A percentile compares a stretch with the other conserved stretches of the same genome.
These are phyloP conservation scores for Penaeus vannamei DNA, from an alignment of 1,140 invertebrate species.

Conservation along the genomic window DNA sequence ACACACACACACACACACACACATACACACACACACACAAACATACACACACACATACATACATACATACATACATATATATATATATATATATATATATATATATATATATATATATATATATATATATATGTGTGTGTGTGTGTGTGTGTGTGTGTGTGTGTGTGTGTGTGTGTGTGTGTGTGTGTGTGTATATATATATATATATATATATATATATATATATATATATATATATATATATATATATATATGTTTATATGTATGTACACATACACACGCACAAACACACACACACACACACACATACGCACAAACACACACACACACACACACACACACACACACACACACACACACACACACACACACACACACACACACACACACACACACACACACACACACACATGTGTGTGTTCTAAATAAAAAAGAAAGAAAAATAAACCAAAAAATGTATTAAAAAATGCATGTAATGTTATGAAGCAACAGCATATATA, in stretches of 20 bases:
- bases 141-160: background rate
- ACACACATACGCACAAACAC: background rate
- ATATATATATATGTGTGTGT: background rate
- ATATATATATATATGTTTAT: background rate
- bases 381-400: constrained; percentile 4
- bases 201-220: background rate
- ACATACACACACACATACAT: background rate
- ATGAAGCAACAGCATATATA: too few species aligned
- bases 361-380: constrained; percentile 4
- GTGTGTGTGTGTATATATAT: background rate
- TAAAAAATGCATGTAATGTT: too few species aligned
- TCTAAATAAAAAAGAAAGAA: background rate
- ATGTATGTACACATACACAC: background rate
- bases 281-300: background rate
- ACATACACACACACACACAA: background rate
- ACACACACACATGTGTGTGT: background rate
- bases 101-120: background rate
- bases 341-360: constrained; percentile 20
- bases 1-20: constrained; percentile 17
- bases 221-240: background rate
- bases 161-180: background rate
- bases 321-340: constrained; percentile 18
- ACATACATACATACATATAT: background rate
- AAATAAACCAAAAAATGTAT: too few species aligned
- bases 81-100: background rate